Evolutionary conservation across 2,888 invertebrate genomes (phyloP).

Genomic region (Bibio marci): DNA sequence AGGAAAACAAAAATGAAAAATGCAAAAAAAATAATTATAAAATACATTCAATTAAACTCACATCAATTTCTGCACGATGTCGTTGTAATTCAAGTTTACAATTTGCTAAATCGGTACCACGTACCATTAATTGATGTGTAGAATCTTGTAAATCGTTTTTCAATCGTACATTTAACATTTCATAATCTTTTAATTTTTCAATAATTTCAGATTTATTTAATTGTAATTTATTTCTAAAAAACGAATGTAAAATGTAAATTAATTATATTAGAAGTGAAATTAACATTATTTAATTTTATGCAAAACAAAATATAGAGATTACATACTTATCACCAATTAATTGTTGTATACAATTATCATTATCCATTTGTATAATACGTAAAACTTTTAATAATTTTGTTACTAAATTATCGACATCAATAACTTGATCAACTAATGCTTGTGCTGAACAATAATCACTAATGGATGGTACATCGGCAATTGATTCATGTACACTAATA

Average conservation of each 20-base stretch:
- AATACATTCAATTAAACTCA: constrained; percentile 24
- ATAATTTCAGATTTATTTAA: constrained; percentile 29
- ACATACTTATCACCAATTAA: constrained; percentile 43
- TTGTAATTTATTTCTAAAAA: constrained; percentile 26
- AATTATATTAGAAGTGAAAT: too few relatives aligned
- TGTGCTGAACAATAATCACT: constrained; percentile 37
- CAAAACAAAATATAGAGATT: background rate
- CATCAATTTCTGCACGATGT: constrained; percentile 38
- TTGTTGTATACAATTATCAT: constrained; percentile 45
- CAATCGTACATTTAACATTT: constrained; percentile 34
- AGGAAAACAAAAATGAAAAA: too few relatives aligned
- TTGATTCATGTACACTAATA: constrained; percentile 29
- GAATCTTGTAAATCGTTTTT: constrained; percentile 37
- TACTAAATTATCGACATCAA: constrained; percentile 56
- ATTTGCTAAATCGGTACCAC: constrained; percentile 32
- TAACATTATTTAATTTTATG: background rate
- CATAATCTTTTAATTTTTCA: constrained; percentile 35
- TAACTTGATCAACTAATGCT: constrained; percentile 52
- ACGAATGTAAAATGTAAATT: constrained; percentile 1
- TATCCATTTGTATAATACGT: constrained; percentile 54
- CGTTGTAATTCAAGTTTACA: constrained; percentile 35
- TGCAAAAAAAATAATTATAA: too few relatives aligned
- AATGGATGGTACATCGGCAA: constrained; percentile 29
- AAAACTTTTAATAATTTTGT: constrained; percentile 54
- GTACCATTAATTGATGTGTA: constrained; percentile 31